phyloP scores from a whole-genome alignment of 2,888 invertebrate species.

The Amblyjoppa fuscipennis region DNA sequence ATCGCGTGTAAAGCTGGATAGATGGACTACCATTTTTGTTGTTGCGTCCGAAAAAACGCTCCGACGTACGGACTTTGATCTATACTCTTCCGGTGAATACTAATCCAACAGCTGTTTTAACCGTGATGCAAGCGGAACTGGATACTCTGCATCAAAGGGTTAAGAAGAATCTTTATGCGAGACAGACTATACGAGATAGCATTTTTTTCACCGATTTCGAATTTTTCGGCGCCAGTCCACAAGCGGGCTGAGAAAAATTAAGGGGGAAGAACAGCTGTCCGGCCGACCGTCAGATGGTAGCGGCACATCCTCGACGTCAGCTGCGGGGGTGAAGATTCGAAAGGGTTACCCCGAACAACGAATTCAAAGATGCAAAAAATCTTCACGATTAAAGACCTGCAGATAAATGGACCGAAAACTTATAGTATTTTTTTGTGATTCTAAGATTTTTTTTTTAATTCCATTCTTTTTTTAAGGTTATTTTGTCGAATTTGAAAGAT shows the following conservation, averaged over 20 bases:
- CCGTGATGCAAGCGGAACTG: background rate
- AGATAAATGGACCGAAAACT: background rate
- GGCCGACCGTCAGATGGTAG: constrained; percentile 80
- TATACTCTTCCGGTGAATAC: background rate
- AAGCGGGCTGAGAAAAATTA: constrained; percentile 34
- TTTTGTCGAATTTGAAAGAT: constrained; percentile 4
- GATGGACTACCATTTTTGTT: no score
- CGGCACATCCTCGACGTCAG: constrained; percentile 76
- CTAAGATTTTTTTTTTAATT: constrained; percentile 12
- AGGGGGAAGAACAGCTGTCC: constrained; percentile 78
- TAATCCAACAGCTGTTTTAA: background rate
- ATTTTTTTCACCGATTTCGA: constrained; percentile 60
- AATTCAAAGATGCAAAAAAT: background rate
- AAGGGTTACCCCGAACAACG: constrained; percentile 74
- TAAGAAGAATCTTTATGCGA: constrained; percentile 9
- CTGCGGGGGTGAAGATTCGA: constrained; percentile 80
- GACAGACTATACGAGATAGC: constrained; percentile 8
- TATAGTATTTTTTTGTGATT: background rate
- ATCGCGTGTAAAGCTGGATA: no score
- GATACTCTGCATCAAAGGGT: background rate
- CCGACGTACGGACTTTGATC: no score
- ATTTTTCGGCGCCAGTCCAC: constrained; percentile 66
- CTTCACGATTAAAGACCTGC: background rate
- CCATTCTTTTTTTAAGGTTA: background rate
- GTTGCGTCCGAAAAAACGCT: no score